Conservation (phyloP, 2,888 invertebrate species). For the Trypoxylon attenuatum region DNA sequence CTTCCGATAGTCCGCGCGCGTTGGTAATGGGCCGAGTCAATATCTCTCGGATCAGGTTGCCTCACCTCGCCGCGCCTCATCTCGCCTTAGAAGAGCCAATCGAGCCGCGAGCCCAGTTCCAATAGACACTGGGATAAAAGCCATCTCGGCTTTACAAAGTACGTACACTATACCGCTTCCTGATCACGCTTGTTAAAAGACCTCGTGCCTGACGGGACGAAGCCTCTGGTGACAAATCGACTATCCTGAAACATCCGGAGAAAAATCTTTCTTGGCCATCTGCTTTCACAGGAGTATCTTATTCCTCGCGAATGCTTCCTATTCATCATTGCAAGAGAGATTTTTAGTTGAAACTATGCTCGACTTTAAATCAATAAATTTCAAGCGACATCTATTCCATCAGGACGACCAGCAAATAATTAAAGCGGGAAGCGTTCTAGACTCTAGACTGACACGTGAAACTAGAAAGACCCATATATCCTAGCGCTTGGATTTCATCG, state of each 20-base stretch:
- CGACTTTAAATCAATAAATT: too few species aligned
- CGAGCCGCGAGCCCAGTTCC: conserved; percentile 35
- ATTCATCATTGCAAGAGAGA: too few species aligned
- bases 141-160: conserved; percentile 28
- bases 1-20: conserved; percentile 21
- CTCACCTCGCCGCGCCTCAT: conserved; percentile 20
- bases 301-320: too few species aligned
- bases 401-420: neutral
- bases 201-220: neutral
- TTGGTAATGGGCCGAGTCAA: conserved; percentile 55
- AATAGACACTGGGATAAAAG: conserved; percentile 46
- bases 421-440: too few species aligned
- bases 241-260: too few species aligned
- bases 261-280: too few species aligned
- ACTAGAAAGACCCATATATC: conserved; percentile 22
- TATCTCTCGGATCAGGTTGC: conserved; percentile 40
- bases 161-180: conserved; percentile 4
- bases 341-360: too few species aligned
- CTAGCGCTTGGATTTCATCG: conserved; percentile 19
- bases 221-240: neutral
- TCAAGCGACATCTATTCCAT: neutral
- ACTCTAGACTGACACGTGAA: too few species aligned
- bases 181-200: conserved; percentile 5
- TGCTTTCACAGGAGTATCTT: too few species aligned
- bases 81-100: conserved; percentile 40